Base-by-base conservation (phyloP, 2,797 vertebrate species). In the Sebastes umbrosus region DNA sequence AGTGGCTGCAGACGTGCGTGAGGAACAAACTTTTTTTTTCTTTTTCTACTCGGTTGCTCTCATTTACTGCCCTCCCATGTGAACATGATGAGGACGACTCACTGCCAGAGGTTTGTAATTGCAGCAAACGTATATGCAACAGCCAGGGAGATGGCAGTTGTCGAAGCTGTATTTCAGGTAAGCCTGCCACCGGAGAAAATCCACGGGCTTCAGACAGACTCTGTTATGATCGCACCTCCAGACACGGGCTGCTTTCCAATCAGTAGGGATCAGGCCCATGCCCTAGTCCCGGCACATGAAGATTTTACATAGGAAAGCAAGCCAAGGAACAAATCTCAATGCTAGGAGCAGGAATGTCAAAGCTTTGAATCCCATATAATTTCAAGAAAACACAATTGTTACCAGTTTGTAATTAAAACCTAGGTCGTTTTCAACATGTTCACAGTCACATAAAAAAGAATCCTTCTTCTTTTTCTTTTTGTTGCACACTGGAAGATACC, bases 51-150 rank as follows among this genome's bases (percentile, higher is more conserved):
- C 2, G 12, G 69, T 83, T 84, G 75, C 58, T 82, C 75, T 89
- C 86, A 90, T 91, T 90, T 87, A 84, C 84, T 79, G 85, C 70
- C 81, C 73, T 90, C 86, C 87, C 85, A 79, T 83, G 80, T 90
- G 90, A 81, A 85, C 69, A 54, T 22, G 73, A 75, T 79, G 84
- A 79, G 77, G 85, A 82, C 79, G 73, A 76, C 59, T 82, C 67
- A 54, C 75, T 83, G 85, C 79, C 74, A 78, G 57, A 70, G 79
- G 77, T 89, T 88, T 79, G 90, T 86, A 88, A 93, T 87, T 90
- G 88, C 80, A 72, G 76, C 71, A 75, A 87, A 85, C 29, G 55
- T 79, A 50, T n/a, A 84, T 79, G 73, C 9, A 55, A 78, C 70
- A 77, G 79, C 31, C 84, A 36, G 77, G 29, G 70, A 75, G 60